Percentiles rank a stretch among this genome's conserved stretches.
phyloP scores from a whole-genome alignment of 2,888 invertebrate genomes.

The Papilio protenor region DNA sequence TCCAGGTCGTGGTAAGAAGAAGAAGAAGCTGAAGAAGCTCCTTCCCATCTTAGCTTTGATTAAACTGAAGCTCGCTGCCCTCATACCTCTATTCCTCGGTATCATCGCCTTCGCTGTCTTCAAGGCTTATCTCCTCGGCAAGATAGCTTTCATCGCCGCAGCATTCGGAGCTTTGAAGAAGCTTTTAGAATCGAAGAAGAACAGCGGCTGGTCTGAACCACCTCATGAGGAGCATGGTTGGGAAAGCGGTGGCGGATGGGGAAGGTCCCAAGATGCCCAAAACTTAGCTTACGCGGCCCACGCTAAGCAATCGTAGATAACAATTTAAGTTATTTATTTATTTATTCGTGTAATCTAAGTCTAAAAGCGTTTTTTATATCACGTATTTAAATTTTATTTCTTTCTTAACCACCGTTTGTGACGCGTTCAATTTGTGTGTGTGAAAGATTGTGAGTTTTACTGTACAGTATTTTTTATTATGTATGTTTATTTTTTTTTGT shows the following conservation, averaged over 20 bases:
- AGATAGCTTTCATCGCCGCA: constrained; percentile 91
- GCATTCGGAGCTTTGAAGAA: constrained; percentile 88
- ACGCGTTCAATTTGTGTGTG: constrained; percentile 50
- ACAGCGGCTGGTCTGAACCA: constrained; percentile 88
- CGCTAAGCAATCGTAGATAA: constrained; percentile 69
- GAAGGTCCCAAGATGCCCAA: constrained; percentile 87
- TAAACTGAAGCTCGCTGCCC: constrained; percentile 90
- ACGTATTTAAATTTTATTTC: constrained; percentile 49
- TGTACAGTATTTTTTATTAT: constrained; percentile 55
- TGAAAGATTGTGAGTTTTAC: constrained; percentile 52
- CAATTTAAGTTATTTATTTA: constrained; percentile 44
- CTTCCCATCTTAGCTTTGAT: constrained; percentile 90
- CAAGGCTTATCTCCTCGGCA: constrained; percentile 93
- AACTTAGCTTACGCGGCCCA: constrained; percentile 89
- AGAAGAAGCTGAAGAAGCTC: constrained; percentile 90
- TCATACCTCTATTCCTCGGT: constrained; percentile 90
- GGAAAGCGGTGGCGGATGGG: constrained; percentile 85
- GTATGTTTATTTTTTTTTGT: constrained; percentile 50
- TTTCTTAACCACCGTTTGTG: constrained; percentile 61
- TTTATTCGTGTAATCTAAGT: constrained; percentile 42
- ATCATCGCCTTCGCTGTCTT: constrained; percentile 91
- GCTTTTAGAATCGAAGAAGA: constrained; percentile 88
- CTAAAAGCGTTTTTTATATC: constrained; percentile 44
- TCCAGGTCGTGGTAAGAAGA: constrained; percentile 90
- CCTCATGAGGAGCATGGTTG: constrained; percentile 84